These are phyloP conservation scores for Maniola hyperantus DNA, from an alignment of 2,888 invertebrate genomes.

Conservation along the genomic window DNA sequence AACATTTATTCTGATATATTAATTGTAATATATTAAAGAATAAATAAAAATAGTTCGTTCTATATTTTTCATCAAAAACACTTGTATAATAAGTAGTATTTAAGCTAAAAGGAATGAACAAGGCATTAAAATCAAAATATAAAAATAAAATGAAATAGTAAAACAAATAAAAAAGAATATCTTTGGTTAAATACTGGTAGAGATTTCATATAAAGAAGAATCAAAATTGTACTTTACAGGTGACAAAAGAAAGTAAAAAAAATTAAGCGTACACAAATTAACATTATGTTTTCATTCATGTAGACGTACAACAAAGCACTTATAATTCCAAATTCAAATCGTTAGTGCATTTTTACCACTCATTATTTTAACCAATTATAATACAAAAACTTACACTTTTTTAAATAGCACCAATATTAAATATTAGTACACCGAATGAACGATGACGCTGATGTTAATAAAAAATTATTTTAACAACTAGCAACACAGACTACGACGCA, in stretches of 20 bases:
- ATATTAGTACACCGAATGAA: conserved; percentile 66
- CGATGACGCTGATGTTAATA: conserved; percentile 37
- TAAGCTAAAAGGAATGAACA: conserved; percentile 55
- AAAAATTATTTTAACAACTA: conserved; percentile 55
- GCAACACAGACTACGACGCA: conserved; percentile 58
- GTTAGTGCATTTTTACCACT: conserved; percentile 57
- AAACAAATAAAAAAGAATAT: conserved; percentile 51
- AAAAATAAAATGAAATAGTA: conserved; percentile 42
- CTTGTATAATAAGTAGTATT: conserved; percentile 36
- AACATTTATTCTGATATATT: conserved; percentile 23
- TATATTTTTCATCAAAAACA: conserved; percentile 24
- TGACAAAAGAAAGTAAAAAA: conserved; percentile 41
- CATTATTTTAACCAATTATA: conserved; percentile 23
- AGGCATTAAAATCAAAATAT: conserved; percentile 44
- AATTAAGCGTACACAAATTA: conserved; percentile 35
- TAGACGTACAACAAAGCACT: not conserved
- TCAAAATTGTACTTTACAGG: conserved; percentile 72
- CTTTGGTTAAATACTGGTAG: conserved; percentile 64
- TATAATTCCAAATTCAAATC: conserved; percentile 59
- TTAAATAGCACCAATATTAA: conserved; percentile 79
- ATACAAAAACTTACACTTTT: conserved; percentile 30
- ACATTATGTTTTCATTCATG: not conserved
- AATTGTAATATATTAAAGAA: conserved; percentile 17
- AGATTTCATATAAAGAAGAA: conserved; percentile 42
- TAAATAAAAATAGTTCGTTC: conserved; percentile 22